These are phyloP conservation scores for Poecile atricapillus DNA, from an alignment of 2,113 vertebrate genomes.

Conservation along the genomic window DNA sequence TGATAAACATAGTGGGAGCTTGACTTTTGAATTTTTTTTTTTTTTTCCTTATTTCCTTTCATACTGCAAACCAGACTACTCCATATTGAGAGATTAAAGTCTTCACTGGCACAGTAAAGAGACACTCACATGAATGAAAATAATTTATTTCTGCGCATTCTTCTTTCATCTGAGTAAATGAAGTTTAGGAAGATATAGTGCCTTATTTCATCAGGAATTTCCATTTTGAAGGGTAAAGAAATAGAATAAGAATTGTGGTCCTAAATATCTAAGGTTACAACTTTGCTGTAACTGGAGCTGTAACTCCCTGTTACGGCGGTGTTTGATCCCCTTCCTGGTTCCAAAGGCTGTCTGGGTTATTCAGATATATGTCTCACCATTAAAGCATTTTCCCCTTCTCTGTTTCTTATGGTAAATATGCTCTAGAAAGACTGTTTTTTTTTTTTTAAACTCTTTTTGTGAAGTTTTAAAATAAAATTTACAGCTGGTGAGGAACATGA, in stretches of 20 bases:
- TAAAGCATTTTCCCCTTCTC: not conserved
- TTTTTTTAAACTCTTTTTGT: not conserved
- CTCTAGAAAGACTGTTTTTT: not conserved
- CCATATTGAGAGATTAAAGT: not conserved
- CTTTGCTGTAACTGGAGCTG: not conserved
- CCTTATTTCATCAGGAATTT: not conserved
- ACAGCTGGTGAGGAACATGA: constrained; percentile 22
- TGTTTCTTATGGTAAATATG: not conserved
- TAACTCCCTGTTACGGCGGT: not conserved
- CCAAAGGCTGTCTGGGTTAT: not conserved
- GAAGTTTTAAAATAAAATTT: constrained; percentile 32
- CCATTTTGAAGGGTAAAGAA: not conserved
- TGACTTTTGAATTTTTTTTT: rapidly evolving
- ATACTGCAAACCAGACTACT: not conserved
- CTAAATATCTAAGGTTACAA: not conserved
- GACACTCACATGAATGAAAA: not conserved
- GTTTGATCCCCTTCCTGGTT: not conserved
- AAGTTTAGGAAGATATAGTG: not conserved
- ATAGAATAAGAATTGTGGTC: not conserved
- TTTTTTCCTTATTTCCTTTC: not conserved
- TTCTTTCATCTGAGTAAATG: not conserved
- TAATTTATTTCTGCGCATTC: not conserved
- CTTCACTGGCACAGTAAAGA: not conserved
- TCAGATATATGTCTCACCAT: not conserved
- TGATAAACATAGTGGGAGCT: not conserved